Base-by-base conservation (phyloP, 2,888 invertebrate species). In the Orchestes rusci region DNA sequence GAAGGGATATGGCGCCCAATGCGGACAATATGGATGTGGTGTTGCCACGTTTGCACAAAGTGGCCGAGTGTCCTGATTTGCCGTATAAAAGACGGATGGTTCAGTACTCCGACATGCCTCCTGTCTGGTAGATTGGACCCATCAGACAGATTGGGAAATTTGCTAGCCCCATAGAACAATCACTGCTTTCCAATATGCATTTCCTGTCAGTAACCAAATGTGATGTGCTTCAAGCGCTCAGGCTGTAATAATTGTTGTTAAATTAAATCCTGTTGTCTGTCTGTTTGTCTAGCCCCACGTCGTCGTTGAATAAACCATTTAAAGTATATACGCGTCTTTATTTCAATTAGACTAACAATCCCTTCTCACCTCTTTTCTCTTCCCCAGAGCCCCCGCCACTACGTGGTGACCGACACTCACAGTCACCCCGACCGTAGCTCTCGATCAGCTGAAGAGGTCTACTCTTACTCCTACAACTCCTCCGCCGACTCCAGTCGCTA, bases 301-400 rank as follows among this genome's bases (percentile, higher is more conserved):
- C n/a, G n/a, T n/a, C n/a, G n/a, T n/a, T n/a, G n/a, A n/a, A n/a
- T n/a, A n/a, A n/a, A n/a, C n/a, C n/a, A n/a, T n/a, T n/a, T n/a
- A n/a, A n/a, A n/a, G n/a, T n/a, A n/a, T n/a, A n/a, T n/a, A n/a
- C n/a, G n/a, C n/a, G n/a, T n/a, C n/a, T n/a, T n/a, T n/a, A n/a
- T n/a, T n/a, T n/a, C n/a, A n/a, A n/a, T n/a, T n/a, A n/a, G n/a
- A n/a, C n/a, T n/a, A n/a, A n/a, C n/a, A n/a, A n/a, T n/a, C n/a
- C n/a, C n/a, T n/a, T n/a, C n/a, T n/a, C n/a, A n/a, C n/a, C n/a
- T n/a, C n/a, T n/a, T 50, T 50, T 50, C 42, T 73, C 74, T 75
- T 72, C 76, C 78, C 72, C 79, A 89, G 89, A 88, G 82, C 73
- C 86, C 89, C 63, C 84, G 89, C 70, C 84, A 86, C 77, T 87